These are phyloP conservation scores for Chiridota heheva DNA, from an alignment of 35 echinoderm and acorn worm genomes.

Conservation along the genomic window DNA sequence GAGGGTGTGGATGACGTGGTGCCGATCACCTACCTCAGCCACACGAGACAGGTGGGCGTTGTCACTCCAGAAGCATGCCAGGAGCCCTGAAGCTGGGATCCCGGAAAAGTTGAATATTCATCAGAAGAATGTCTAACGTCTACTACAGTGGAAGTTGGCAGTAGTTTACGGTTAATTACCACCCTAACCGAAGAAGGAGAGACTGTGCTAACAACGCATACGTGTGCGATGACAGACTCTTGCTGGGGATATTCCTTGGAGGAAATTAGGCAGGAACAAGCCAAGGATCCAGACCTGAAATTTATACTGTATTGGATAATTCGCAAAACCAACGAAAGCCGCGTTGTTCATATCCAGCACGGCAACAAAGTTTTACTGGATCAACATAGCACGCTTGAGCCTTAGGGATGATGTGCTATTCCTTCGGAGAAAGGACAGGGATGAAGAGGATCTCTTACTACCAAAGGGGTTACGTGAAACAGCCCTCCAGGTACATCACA, in stretches of 20 bases:
- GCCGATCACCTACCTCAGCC: slow-evolving; percentile 1
- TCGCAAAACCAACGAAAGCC: not conserved
- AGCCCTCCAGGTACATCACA: not conserved
- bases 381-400: not conserved
- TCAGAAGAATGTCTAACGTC: no score
- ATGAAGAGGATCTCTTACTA: not conserved
- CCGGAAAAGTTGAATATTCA: no score
- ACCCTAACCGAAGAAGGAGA: no score
- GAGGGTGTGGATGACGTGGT: slow-evolving; percentile 52
- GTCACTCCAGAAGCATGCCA: not conserved
- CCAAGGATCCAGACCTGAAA: not conserved
- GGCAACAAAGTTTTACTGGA: slow-evolving; percentile 21
- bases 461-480: not conserved
- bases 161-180: no score
- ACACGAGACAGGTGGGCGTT: not conserved
- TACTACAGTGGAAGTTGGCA: no score
- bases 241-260: not conserved
- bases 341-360: not conserved
- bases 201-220: no score
- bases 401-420: not conserved
- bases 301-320: slow-evolving; percentile 29
- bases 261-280: slow-evolving; percentile 21
- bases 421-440: not conserved
- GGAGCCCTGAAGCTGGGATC: not conserved
- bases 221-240: no score